These are phyloP conservation scores for Epirrhoe alternata DNA, from an alignment of 2,888 invertebrate species.

Conservation along the genomic window DNA sequence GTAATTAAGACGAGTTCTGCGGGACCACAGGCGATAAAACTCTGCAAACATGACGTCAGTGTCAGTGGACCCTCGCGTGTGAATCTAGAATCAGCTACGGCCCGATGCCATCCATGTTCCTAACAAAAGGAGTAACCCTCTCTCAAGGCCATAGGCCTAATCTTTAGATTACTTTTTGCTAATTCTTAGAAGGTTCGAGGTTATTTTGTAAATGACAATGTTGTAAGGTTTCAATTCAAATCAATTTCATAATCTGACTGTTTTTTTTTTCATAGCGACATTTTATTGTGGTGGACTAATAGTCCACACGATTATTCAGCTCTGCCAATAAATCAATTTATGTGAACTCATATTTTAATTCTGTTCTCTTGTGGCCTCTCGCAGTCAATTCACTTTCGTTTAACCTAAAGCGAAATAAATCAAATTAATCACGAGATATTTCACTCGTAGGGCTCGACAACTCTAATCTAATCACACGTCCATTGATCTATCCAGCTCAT, in stretches of 20 bases:
- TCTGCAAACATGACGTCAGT: conserved; percentile 56
- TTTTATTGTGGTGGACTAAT: not conserved
- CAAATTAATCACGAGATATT: conserved; percentile 32
- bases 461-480: conserved; percentile 32
- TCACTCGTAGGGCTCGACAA: conserved; percentile 31
- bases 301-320: conserved; percentile 9
- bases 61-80: conserved; percentile 59
- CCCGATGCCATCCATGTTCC: conserved; percentile 38
- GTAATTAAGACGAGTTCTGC: conserved; percentile 51
- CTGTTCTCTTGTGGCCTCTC: conserved; percentile 12
- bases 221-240: not conserved
- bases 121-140: conserved; percentile 40
- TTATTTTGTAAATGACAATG: not conserved
- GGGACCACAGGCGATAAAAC: conserved; percentile 46
- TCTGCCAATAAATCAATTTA: conserved; percentile 17
- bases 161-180: conserved; percentile 39
- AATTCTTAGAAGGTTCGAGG: conserved; percentile 4
- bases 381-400: conserved; percentile 26
- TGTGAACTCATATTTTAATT: conserved; percentile 11
- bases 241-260: not conserved
- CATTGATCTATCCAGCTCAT: conserved; percentile 36
- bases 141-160: conserved; percentile 32
- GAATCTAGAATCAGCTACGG: conserved; percentile 52
- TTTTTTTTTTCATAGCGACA: not conserved
- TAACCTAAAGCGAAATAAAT: conserved; percentile 35